Evolutionary conservation across 2,113 vertebrate species (phyloP).

Genomic region (Sylvilagus bachmani): DNA sequence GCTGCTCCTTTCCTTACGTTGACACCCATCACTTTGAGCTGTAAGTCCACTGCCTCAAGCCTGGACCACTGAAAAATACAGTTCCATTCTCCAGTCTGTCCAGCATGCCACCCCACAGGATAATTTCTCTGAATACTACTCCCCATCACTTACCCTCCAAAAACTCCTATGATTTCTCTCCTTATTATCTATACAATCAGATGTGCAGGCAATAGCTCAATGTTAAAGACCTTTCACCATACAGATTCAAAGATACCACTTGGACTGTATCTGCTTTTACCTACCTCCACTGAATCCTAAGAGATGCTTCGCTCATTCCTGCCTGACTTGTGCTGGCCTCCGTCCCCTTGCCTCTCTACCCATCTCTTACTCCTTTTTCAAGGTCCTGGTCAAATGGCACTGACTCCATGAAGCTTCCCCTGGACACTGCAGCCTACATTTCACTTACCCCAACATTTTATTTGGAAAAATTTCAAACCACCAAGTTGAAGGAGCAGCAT

Average conservation of each 20-base stretch:
- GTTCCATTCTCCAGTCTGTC: background rate
- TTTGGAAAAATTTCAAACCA: background rate
- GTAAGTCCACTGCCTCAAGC: background rate
- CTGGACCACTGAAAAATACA: background rate
- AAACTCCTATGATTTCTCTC: background rate
- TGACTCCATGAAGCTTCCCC: background rate
- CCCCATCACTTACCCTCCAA: background rate
- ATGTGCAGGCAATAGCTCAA: background rate
- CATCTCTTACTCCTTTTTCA: background rate
- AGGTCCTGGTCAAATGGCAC: background rate
- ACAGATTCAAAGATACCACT: background rate
- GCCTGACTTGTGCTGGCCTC: background rate
- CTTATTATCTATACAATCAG: background rate
- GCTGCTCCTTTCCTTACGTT: background rate
- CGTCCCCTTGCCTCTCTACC: background rate
- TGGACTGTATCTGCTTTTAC: background rate
- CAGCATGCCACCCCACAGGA: background rate
- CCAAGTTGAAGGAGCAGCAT: background rate
- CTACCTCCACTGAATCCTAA: background rate
- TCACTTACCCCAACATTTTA: background rate
- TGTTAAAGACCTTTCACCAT: background rate
- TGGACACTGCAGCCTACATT: background rate
- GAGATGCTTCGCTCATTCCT: background rate
- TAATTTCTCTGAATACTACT: background rate
- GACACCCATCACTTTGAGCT: background rate